Conservation (phyloP, 2,797 vertebrate species). For the Thamnophis elegans region DNA sequence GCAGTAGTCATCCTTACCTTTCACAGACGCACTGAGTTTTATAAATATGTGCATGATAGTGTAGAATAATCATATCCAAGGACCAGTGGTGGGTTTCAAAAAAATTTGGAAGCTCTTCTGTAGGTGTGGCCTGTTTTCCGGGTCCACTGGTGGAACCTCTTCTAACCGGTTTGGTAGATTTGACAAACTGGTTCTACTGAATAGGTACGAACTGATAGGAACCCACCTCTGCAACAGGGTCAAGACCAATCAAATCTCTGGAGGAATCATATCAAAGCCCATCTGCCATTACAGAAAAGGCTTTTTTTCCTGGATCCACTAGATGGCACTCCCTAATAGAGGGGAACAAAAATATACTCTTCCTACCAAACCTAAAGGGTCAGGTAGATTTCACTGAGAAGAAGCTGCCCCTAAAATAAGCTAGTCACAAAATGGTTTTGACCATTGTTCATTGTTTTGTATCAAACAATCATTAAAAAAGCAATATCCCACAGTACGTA, state of each 20-base stretch:
- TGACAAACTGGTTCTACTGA: too few relatives aligned
- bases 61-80: too few relatives aligned
- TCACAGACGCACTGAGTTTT: too few relatives aligned
- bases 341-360: not conserved
- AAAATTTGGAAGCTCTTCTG: too few relatives aligned
- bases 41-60: too few relatives aligned
- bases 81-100: too few relatives aligned
- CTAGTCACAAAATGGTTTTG: not conserved
- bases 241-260: not conserved
- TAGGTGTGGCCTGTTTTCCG: too few relatives aligned
- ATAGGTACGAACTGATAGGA: too few relatives aligned
- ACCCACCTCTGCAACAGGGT: too few relatives aligned
- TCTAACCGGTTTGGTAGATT: too few relatives aligned
- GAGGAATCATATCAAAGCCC: not conserved
- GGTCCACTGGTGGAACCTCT: too few relatives aligned
- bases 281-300: not conserved
- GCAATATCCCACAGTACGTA: not conserved
- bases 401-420: not conserved
- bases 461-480: not conserved
- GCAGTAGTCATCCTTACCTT: too few relatives aligned
- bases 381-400: not conserved
- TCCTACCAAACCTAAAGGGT: not conserved
- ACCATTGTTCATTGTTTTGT: not conserved
- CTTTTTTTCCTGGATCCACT: not conserved
- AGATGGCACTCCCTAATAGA: not conserved